Conservation (phyloP, 2,113 vertebrate species). For the Brachyhypopomus occidentalis region DNA sequence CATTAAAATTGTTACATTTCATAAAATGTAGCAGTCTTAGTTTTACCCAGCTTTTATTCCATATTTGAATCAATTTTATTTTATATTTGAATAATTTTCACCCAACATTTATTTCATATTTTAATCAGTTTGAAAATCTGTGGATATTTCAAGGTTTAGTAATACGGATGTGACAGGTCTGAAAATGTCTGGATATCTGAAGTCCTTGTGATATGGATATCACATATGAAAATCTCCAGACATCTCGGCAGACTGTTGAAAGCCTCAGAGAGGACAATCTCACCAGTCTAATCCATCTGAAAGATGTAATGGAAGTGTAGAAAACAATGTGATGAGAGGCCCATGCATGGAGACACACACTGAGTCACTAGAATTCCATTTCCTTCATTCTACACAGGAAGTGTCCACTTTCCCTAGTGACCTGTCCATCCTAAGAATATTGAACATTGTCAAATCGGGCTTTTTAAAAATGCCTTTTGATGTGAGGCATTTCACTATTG, state of each 20-base stretch:
- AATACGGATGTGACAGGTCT: background rate
- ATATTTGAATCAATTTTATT: too few relatives aligned
- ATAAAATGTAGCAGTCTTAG: too few relatives aligned
- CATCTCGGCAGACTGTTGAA: background rate
- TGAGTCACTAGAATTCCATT: constrained; percentile 19
- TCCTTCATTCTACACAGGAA: constrained; percentile 14
- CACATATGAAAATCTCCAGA: background rate
- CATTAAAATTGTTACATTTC: background rate
- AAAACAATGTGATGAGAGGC: constrained; percentile 35
- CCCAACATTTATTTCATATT: too few relatives aligned
- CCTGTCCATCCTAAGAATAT: background rate
- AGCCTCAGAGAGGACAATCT: background rate
- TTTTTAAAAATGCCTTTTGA: background rate
- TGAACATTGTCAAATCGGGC: constrained; percentile 1
- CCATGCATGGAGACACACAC: constrained; percentile 15
- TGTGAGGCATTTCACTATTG: background rate
- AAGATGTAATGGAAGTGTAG: constrained; percentile 27
- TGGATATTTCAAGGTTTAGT: background rate
- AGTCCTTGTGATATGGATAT: background rate
- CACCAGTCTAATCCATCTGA: constrained; percentile 33
- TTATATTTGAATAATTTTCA: too few relatives aligned
- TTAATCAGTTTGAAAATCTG: too few relatives aligned
- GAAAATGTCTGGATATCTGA: background rate
- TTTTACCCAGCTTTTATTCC: too few relatives aligned
- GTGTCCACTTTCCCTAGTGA: background rate